A percentile compares a stretch with the other conserved stretches of the same genome.
Evolutionary conservation across 2,113 vertebrate genomes (phyloP).

Genomic region (Hydropotes inermis): DNA sequence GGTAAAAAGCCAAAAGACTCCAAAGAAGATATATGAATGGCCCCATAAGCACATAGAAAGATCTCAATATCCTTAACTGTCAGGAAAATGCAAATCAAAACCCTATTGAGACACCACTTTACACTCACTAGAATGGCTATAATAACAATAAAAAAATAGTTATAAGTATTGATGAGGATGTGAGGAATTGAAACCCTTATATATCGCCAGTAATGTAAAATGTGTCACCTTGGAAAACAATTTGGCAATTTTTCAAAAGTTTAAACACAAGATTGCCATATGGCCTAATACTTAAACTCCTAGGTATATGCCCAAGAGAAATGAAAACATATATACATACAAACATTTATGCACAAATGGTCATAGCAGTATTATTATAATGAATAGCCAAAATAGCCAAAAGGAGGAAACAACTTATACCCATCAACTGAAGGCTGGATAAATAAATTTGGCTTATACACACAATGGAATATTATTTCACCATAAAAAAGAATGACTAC

Average conservation of each 20-base stretch:
- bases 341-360: neutral
- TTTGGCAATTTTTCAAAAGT: neutral
- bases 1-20: neutral
- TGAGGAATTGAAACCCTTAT: neutral
- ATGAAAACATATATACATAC: neutral
- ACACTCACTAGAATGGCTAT: neutral
- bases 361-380: neutral
- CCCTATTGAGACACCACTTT: neutral
- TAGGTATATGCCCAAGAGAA: neutral
- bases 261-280: neutral
- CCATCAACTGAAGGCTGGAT: neutral
- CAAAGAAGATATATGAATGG: neutral
- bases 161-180: neutral
- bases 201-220: neutral
- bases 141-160: neutral
- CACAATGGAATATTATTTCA: neutral
- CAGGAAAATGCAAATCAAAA: slow-evolving; percentile 32
- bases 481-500: neutral
- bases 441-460: neutral
- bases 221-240: neutral
- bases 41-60: neutral
- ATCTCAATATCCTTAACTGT: neutral
- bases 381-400: neutral
- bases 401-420: neutral
- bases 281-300: neutral